Conservation (phyloP, 2,888 invertebrate species). For the Agriotes lineatus region DNA sequence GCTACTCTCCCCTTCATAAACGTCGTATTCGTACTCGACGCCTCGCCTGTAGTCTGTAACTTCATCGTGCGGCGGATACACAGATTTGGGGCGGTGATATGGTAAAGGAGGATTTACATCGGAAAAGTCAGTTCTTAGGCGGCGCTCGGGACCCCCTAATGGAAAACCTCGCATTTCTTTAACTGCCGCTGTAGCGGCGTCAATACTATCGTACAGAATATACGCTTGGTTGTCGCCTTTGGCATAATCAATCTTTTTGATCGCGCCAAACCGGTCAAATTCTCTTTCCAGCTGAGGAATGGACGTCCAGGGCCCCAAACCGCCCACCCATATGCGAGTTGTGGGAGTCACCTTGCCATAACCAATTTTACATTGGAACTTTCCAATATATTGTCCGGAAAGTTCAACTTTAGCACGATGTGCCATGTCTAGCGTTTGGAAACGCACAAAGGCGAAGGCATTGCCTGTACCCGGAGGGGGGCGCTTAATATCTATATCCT, state of each 20-base stretch:
- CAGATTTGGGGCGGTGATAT: conserved; percentile 75
- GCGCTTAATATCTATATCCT: conserved; percentile 98
- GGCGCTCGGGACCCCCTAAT: conserved; percentile 90
- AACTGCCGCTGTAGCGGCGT: conserved; percentile 97
- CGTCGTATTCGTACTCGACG: conserved; percentile 74
- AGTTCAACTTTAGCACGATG: conserved; percentile 95
- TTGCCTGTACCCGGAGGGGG: conserved; percentile 97
- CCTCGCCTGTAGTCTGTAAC: conserved; percentile 75
- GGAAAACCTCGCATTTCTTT: conserved; percentile 96
- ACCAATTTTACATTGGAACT: conserved; percentile 98
- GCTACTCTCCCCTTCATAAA: conserved; percentile 73
- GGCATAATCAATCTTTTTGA: conserved; percentile 97
- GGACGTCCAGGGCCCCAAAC: conserved; percentile 96
- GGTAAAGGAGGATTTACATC: conserved; percentile 85
- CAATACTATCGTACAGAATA: conserved; percentile 95
- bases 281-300: conserved; percentile 93
- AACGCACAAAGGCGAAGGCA: conserved; percentile 97
- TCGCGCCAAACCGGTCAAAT: conserved; percentile 97
- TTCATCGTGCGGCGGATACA: conserved; percentile 73
- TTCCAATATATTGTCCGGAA: conserved; percentile 97
- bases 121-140: conserved; percentile 95
- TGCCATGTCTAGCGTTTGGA: conserved; percentile 95
- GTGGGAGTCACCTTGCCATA: conserved; percentile 99
- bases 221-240: conserved; percentile 96
- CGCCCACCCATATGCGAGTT: conserved; percentile 97